Conservation (phyloP, 2,797 vertebrate genomes). For the Coregonus ussuriensis region DNA sequence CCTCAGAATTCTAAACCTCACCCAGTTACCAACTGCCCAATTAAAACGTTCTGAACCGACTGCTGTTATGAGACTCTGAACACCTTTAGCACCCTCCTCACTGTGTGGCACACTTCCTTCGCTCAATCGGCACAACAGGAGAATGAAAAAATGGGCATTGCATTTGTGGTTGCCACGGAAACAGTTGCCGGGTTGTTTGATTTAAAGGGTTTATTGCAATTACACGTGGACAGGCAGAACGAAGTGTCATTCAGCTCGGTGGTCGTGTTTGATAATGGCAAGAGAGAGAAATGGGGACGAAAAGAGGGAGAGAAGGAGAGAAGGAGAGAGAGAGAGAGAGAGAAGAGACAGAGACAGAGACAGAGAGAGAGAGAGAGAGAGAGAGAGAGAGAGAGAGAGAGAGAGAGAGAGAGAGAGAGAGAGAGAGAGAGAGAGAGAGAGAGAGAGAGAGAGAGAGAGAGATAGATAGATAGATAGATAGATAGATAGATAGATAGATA, state of each 20-base stretch:
- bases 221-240: slow-evolving; percentile 39
- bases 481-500: too few species aligned
- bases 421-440: too few species aligned
- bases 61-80: slow-evolving; percentile 34
- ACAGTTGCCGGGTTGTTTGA: slow-evolving; percentile 44
- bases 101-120: slow-evolving; percentile 26
- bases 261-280: background rate
- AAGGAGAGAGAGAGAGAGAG: too few species aligned
- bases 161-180: slow-evolving; percentile 57
- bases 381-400: too few species aligned
- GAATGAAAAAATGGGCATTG: slow-evolving; percentile 7
- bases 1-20: slow-evolving; percentile 11
- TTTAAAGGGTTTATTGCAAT: slow-evolving; percentile 55
- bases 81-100: slow-evolving; percentile 32
- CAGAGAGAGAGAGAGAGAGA: too few species aligned
- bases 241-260: background rate
- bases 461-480: too few species aligned
- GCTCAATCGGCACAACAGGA: slow-evolving; percentile 22
- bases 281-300: background rate
- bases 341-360: too few species aligned
- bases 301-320: background rate
- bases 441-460: too few species aligned
- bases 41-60: slow-evolving; percentile 59
- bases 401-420: too few species aligned
- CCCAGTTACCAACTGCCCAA: slow-evolving; percentile 37